These are phyloP conservation scores for Nasonia oneida DNA, from an alignment of 2,888 invertebrate genomes.

Conservation along the genomic window DNA sequence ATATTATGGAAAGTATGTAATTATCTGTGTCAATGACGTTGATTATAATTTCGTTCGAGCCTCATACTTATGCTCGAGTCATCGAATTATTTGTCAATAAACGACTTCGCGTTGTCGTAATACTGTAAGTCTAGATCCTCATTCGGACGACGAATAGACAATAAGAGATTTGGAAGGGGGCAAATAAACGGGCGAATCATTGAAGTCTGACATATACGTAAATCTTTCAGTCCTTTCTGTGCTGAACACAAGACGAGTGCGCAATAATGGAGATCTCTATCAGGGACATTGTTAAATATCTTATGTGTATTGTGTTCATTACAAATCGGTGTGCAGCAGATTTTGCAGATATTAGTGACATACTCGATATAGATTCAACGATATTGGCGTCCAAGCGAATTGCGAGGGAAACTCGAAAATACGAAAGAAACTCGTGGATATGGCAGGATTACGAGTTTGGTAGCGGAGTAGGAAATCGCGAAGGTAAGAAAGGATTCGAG, in stretches of 20 bases:
- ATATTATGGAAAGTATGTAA: background rate
- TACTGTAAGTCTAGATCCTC: background rate
- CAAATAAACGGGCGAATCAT: background rate
- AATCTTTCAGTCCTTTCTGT: background rate
- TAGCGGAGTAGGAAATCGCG: conserved; percentile 75
- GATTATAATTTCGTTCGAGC: background rate
- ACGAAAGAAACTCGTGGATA: conserved; percentile 22
- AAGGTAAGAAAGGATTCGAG: conserved; percentile 73
- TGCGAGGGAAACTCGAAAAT: background rate
- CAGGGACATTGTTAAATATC: background rate
- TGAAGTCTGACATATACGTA: background rate
- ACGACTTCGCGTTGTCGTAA: background rate
- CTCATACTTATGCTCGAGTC: background rate
- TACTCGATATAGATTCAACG: background rate
- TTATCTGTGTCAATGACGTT: background rate
- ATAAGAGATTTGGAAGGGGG: background rate
- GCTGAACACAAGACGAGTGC: background rate
- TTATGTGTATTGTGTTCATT: conserved; percentile 9
- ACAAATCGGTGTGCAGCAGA: background rate
- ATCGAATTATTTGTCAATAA: background rate
- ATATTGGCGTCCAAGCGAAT: background rate
- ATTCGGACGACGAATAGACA: background rate
- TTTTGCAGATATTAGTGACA: background rate
- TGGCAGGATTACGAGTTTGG: conserved; percentile 49
- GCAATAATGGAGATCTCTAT: conserved; percentile 8